These are phyloP conservation scores for Andrena fulva DNA, from an alignment of 2,888 invertebrate genomes.

Conservation along the genomic window DNA sequence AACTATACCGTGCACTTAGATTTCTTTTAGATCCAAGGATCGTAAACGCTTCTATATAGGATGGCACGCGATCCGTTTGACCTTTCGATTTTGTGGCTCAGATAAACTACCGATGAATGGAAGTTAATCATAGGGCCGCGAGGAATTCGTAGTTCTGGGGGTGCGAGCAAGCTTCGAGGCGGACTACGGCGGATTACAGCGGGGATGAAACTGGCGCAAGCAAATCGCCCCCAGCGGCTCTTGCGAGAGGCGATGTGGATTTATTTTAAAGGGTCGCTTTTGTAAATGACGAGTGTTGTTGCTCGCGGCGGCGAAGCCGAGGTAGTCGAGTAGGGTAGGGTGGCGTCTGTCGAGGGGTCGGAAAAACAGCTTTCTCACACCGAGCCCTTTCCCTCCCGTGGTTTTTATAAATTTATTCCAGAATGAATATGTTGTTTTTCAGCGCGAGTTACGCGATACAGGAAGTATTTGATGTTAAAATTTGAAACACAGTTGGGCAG, in stretches of 20 bases:
- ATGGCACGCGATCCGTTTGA: constrained; percentile 62
- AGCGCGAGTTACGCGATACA: constrained; percentile 2
- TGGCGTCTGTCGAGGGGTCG: constrained; percentile 56
- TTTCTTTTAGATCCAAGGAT: neutral
- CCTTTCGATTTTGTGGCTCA: constrained; percentile 66
- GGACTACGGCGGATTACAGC: constrained; percentile 59
- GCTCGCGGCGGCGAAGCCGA: constrained; percentile 69
- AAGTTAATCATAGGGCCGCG: constrained; percentile 74
- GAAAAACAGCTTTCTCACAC: constrained; percentile 58
- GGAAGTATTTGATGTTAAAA: neutral
- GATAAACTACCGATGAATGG: constrained; percentile 75
- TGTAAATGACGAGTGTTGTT: constrained; percentile 75
- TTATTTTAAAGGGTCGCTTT: constrained; percentile 75
- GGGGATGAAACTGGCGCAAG: constrained; percentile 39
- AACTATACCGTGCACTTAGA: neutral
- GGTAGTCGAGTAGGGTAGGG: constrained; percentile 58
- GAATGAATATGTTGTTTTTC: constrained; percentile 38
- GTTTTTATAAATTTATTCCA: constrained; percentile 54
- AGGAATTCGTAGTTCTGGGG: constrained; percentile 51
- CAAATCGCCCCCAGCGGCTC: constrained; percentile 55
- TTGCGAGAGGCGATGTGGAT: constrained; percentile 70
- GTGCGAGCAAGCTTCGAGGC: constrained; percentile 26
- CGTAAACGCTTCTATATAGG: constrained; percentile 32
- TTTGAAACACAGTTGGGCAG: neutral
- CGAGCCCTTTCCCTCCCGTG: constrained; percentile 20